phyloP scores from a whole-genome alignment of 1,140 invertebrate species.

The Aphelenchoides besseyi region DNA sequence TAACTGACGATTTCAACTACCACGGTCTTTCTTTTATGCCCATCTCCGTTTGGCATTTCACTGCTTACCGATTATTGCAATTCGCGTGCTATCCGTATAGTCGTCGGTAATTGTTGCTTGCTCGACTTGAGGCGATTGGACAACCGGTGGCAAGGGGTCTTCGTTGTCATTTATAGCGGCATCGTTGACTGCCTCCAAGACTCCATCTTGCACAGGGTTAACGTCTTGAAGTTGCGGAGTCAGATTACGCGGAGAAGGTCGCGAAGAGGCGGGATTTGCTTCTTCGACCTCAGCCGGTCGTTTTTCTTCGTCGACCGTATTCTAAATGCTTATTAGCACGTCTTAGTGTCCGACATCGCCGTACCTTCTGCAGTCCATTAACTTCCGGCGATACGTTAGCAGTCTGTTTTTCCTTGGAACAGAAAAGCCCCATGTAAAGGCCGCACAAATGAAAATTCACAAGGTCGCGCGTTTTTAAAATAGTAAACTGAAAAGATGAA shows the following conservation, averaged over 20 bases:
- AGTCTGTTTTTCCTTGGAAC: not conserved
- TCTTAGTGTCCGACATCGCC: not conserved
- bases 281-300: not conserved
- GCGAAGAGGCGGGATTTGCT: not conserved
- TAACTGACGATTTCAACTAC: too few species aligned
- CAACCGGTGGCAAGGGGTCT: too few species aligned
- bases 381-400: not conserved
- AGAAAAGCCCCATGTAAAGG: not conserved
- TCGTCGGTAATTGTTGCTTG: not conserved
- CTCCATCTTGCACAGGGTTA: not conserved
- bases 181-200: not conserved
- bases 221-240: not conserved
- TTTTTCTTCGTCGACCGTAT: not conserved
- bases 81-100: not conserved
- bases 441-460: not conserved
- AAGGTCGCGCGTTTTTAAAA: not conserved
- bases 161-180: not conserved
- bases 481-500: not conserved
- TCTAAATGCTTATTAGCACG: not conserved
- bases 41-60: not conserved
- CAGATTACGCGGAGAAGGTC: not conserved
- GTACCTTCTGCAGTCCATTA: not conserved
- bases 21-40: too few species aligned
- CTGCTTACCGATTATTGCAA: not conserved
- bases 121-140: too few species aligned